Evolutionary conservation across 1,140 invertebrate species (phyloP).

Genomic region (Drosophila tani): DNA sequence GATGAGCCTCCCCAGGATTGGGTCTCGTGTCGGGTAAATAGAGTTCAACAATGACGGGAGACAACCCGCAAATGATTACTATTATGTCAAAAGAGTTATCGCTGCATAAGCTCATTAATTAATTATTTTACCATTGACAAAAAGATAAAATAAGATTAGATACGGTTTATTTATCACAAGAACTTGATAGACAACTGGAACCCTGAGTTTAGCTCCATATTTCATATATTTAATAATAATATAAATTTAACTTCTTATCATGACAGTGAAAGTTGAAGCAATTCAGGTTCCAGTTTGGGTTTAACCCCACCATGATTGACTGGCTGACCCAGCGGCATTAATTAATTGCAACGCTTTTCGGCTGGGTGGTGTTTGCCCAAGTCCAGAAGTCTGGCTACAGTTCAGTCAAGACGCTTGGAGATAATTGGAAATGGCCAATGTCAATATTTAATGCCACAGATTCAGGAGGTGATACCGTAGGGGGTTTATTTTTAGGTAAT

Average conservation of each 20-base stretch:
- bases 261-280: too few relatives aligned
- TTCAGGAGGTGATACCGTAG: neutral
- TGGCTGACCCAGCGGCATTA: constrained; percentile 50
- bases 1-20: neutral
- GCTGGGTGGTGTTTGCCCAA: constrained; percentile 56
- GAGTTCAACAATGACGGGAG: constrained; percentile 1
- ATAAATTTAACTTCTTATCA: neutral
- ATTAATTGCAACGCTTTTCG: constrained; percentile 65
- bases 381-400: constrained; percentile 46
- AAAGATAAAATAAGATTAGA: constrained; percentile 11
- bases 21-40: constrained; percentile 15
- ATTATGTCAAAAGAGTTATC: constrained; percentile 2
- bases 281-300: constrained; percentile 16
- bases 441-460: constrained; percentile 61
- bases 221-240: neutral
- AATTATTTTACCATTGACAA: constrained; percentile 1
- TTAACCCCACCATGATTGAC: constrained; percentile 29
- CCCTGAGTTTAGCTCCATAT: too few relatives aligned
- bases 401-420: constrained; percentile 68
- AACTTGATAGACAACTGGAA: neutral
- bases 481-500: neutral
- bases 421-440: constrained; percentile 63
- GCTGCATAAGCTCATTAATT: neutral
- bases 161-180: constrained; percentile 7
- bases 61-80: neutral